phyloP scores from a whole-genome alignment of 2,113 vertebrate genomes.

The Chrysochloris asiatica region DNA sequence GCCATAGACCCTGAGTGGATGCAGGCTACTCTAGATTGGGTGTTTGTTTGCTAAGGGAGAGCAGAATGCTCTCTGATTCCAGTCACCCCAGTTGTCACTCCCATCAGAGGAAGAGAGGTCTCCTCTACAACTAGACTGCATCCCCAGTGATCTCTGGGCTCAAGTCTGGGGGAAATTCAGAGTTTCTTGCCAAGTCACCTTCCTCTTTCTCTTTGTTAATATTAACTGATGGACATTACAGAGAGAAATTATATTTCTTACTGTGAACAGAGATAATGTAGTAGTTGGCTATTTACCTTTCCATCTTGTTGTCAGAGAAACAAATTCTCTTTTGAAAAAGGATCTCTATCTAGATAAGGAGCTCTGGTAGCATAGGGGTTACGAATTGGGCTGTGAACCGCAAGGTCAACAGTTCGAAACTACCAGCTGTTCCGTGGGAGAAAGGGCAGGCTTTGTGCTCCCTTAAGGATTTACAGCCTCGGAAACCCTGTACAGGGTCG shows the following conservation, averaged over 20 bases:
- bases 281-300: conserved; percentile 41
- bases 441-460: too few relatives aligned
- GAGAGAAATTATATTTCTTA: conserved; percentile 47
- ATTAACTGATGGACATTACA: conserved; percentile 79
- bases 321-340: too few relatives aligned
- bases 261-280: neutral
- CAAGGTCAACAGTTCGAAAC: too few relatives aligned
- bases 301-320: conserved; percentile 64
- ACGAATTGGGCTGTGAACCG: too few relatives aligned
- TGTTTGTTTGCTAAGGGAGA: conserved; percentile 83
- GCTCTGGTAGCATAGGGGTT: too few relatives aligned
- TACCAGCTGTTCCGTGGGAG: too few relatives aligned
- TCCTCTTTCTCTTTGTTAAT: conserved; percentile 77
- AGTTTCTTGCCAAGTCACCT: conserved; percentile 73
- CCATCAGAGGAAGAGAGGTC: conserved; percentile 71
- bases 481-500: neutral
- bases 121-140: conserved; percentile 68
- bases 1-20: too few relatives aligned
- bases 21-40: conserved; percentile 79
- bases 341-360: too few relatives aligned
- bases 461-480: too few relatives aligned
- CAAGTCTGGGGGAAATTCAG: conserved; percentile 61
- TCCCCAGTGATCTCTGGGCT: conserved; percentile 74
- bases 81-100: conserved; percentile 71
- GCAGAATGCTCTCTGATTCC: conserved; percentile 67